Base-by-base conservation (phyloP, 2,113 vertebrate species). In the Nerophis ophidion region DNA sequence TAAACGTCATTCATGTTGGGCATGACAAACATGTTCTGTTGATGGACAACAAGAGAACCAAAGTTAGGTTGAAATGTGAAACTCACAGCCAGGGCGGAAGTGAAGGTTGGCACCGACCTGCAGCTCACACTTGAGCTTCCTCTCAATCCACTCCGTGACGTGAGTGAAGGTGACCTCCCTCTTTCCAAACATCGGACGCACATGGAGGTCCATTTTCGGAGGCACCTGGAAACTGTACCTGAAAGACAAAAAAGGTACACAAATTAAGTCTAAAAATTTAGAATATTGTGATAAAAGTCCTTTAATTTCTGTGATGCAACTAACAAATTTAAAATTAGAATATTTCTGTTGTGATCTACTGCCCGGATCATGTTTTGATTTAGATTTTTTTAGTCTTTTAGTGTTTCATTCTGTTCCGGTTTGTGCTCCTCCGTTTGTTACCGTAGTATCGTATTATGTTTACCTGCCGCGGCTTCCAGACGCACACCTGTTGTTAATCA, bases 1-100 rank as follows among this genome's bases (percentile, higher is more conserved):
- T 92, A 90, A 13, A 93, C 80, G 68, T 94, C 92, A 0, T 93
- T 92, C 93, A 94, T 94, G 76, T 94, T 93, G 50, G 93, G 93
- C 92, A 93, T 93, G 72, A 94, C 93, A 72, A 93, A 69, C 48
- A 92, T 87, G 87, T 94, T 94, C 93, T 93, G 83, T 75, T 66
- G 12, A 53, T 5, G 46, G 1, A 6, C 5, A 4, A 66, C 36
- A 42, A 7, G 5, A 35, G 17, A 5, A 4, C 36, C 10, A 44
- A 44, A 44, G 40, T 12, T 44, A 12, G 40, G 40, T 12, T 44
- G 26, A 49, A 49, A 11, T 17, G 38, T 26, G 1, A 26, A 57
- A 48, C 8, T 15, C 15, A 19, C 45, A 19, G 17, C 12, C 2
- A 46, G 15, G 15, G 9, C 44, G 12, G 60, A 46, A 38, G 11